phyloP scores from a whole-genome alignment of 2,888 invertebrate genomes.

The Aethes cnicana region DNA sequence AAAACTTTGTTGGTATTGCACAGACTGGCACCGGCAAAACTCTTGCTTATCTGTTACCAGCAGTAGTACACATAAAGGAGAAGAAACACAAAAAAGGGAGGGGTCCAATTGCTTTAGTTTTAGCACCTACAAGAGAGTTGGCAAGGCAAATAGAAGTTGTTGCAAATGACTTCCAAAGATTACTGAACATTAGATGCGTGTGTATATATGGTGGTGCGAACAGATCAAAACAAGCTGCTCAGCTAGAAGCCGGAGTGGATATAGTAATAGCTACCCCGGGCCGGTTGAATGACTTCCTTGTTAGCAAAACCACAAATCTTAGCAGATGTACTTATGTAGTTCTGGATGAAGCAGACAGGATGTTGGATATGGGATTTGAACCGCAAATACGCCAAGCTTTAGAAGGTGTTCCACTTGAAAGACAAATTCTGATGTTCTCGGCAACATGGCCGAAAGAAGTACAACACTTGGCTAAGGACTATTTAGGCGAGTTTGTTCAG shows the following conservation, averaged over 20 bases:
- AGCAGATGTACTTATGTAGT: conserved; percentile 91
- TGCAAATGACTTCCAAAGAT: conserved; percentile 87
- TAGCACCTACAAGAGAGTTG: conserved; percentile 90
- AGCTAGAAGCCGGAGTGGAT: conserved; percentile 88
- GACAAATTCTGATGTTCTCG: conserved; percentile 98
- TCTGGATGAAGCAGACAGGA: conserved; percentile 94
- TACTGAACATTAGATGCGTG: conserved; percentile 87
- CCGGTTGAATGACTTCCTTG: conserved; percentile 91
- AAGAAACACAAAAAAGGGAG: conserved; percentile 87
- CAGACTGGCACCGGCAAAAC: conserved; percentile 92
- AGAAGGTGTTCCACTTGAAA: conserved; percentile 93
- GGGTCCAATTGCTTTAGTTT: conserved; percentile 90
- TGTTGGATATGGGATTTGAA: conserved; percentile 99
- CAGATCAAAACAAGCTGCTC: conserved; percentile 84
- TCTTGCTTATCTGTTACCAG: conserved; percentile 89
- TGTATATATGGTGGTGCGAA: conserved; percentile 95
- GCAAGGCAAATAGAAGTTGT: conserved; percentile 91
- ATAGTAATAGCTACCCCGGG: conserved; percentile 95
- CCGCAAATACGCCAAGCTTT: conserved; percentile 96
- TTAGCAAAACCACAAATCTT: conserved; percentile 86
- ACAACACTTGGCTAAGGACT: conserved; percentile 93
- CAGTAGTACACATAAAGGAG: conserved; percentile 91
- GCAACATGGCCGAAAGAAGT: conserved; percentile 99
- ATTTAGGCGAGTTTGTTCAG: conserved; percentile 93
- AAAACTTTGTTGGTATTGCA: conserved; percentile 93